Percentiles rank a stretch among this genome's conserved stretches.
These are phyloP conservation scores for Danio kyathit DNA, from an alignment of 2,797 vertebrate species.

Conservation along the genomic window DNA sequence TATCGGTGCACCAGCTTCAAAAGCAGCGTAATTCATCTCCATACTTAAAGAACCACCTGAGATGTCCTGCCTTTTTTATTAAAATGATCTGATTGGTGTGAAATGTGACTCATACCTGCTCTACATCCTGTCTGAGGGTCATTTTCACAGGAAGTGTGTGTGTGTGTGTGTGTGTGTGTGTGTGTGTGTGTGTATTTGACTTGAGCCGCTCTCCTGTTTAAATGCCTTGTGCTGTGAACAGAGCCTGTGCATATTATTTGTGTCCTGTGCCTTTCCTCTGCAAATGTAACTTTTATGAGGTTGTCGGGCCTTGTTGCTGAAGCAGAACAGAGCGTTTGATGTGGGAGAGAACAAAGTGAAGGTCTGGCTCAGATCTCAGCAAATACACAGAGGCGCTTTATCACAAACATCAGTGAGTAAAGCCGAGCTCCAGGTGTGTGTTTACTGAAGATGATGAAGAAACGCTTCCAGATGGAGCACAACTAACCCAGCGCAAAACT, in stretches of 20 bases:
- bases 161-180: too few relatives aligned
- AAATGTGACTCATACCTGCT: not conserved
- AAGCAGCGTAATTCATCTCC: not conserved
- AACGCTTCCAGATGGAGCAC: not conserved
- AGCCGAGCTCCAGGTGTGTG: not conserved
- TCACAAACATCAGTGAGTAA: conserved; percentile 22
- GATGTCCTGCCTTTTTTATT: not conserved
- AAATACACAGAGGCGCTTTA: conserved; percentile 8
- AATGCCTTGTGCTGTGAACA: not conserved
- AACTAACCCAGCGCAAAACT: too few relatives aligned
- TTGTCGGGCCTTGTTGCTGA: conserved; percentile 21
- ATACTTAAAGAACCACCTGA: not conserved
- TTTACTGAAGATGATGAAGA: conserved; percentile 23
- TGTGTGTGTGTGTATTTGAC: too few relatives aligned
- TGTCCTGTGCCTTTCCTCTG: conserved; percentile 33
- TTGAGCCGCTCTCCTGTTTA: not conserved
- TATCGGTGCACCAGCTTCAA: too few relatives aligned
- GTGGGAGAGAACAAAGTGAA: conserved; percentile 33
- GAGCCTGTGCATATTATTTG: conserved; percentile 40
- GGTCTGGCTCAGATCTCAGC: conserved; percentile 31
- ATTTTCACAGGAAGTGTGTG: too few relatives aligned
- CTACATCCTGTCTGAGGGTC: not conserved
- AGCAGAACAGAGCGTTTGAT: conserved; percentile 42
- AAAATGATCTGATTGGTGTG: not conserved
- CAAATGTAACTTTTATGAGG: conserved; percentile 41